These are phyloP conservation scores for Megalopta genalis DNA, from an alignment of 1,140 invertebrate species.

Conservation along the genomic window DNA sequence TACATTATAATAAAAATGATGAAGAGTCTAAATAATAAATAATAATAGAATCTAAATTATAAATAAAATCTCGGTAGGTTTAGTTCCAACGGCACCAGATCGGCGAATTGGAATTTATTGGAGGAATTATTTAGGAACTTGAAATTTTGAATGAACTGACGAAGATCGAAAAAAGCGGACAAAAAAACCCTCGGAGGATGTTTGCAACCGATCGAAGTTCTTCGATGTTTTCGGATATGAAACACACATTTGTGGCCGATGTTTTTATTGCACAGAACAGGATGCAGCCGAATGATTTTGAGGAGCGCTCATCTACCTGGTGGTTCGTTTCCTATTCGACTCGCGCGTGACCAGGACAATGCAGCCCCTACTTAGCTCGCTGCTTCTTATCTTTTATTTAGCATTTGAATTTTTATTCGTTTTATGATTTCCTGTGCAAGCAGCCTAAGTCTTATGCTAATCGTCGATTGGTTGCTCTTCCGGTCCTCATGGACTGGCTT, in stretches of 20 bases:
- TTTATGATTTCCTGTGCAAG: conserved; percentile 72
- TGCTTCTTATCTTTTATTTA: conserved; percentile 64
- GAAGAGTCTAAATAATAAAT: too few relatives aligned
- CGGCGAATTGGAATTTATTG: too few relatives aligned
- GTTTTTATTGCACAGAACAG: conserved; percentile 42
- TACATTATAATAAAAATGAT: too few relatives aligned
- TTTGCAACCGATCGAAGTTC: not conserved
- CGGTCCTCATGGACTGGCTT: not conserved
- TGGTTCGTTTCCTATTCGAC: conserved; percentile 60
- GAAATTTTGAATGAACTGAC: too few relatives aligned
- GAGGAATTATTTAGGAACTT: too few relatives aligned
- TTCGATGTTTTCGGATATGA: conserved; percentile 14
- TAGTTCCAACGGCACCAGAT: too few relatives aligned
- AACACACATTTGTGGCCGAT: conserved; percentile 1
- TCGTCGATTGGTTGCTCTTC: conserved; percentile 53
- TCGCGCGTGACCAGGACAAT: conserved; percentile 75
- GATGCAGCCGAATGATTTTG: conserved; percentile 32
- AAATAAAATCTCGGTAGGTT: too few relatives aligned
- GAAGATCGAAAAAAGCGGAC: not conserved
- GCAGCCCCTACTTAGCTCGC: conserved; percentile 68
- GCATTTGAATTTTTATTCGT: conserved; percentile 72
- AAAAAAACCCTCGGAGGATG: not conserved
- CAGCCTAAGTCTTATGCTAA: conserved; percentile 62
- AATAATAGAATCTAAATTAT: too few relatives aligned
- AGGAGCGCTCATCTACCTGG: conserved; percentile 49